phyloP scores from a whole-genome alignment of 2,113 vertebrate species.

The Chauna torquata region DNA sequence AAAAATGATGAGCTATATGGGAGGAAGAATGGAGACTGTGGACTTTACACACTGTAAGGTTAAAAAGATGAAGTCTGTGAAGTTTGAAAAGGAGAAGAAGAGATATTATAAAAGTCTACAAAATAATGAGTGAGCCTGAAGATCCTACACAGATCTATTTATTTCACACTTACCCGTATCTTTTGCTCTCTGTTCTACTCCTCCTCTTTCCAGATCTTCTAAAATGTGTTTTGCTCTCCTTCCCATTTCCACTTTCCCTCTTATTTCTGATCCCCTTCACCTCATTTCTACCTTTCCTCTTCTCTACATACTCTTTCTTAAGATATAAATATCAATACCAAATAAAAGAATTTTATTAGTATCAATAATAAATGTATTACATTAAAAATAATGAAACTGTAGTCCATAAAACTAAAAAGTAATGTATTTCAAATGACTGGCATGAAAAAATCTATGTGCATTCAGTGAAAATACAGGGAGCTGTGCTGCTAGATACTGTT shows the following conservation, averaged over 20 bases:
- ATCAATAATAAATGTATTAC: not conserved
- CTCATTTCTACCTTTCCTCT: not conserved
- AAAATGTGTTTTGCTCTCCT: not conserved
- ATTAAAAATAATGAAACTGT: not conserved
- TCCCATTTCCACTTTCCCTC: not conserved
- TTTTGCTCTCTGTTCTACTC: constrained; percentile 18
- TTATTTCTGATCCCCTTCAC: not conserved
- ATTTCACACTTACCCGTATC: not conserved
- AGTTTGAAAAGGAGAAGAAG: constrained; percentile 27
- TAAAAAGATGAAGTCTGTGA: constrained; percentile 43
- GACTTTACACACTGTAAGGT: constrained; percentile 11
- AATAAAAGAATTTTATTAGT: not conserved
- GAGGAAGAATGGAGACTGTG: constrained; percentile 10
- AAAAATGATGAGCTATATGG: not conserved
- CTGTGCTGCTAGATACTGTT: not conserved
- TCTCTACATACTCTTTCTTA: not conserved
- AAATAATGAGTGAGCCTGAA: constrained; percentile 46
- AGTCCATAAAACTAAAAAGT: not conserved
- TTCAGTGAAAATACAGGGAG: not conserved
- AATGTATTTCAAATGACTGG: not conserved
- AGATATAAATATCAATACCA: not conserved
- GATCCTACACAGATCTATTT: constrained; percentile 19
- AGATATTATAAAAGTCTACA: constrained; percentile 21
- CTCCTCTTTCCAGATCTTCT: constrained; percentile 14
- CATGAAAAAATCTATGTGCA: not conserved